Evolutionary conservation across 2,888 invertebrate genomes (phyloP).

Genomic region (Clistopyga incitator): DNA sequence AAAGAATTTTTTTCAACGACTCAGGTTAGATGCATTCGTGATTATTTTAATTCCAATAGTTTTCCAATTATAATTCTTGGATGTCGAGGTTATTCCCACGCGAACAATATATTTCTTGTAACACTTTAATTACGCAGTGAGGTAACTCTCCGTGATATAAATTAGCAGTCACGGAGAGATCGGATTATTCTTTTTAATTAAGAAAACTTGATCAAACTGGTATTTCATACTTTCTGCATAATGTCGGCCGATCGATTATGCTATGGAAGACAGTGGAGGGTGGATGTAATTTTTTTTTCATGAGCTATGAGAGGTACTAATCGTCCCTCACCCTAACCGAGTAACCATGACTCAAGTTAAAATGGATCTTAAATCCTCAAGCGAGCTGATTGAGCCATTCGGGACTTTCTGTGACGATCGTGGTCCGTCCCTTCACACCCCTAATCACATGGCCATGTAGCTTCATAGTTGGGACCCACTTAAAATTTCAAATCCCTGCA

Average conservation of each 20-base stretch:
- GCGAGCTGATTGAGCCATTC: slow-evolving; percentile 5
- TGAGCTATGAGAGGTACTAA: slow-evolving; percentile 10
- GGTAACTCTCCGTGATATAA: slow-evolving; percentile 27
- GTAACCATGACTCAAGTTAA: slow-evolving; percentile 14
- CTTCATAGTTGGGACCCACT: background rate
- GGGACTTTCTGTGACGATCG: background rate
- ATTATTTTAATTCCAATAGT: background rate
- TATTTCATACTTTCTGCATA: slow-evolving; percentile 43
- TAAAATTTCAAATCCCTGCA: background rate
- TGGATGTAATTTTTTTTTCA: slow-evolving; percentile 14
- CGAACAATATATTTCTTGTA: slow-evolving; percentile 36
- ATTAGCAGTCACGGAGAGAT: slow-evolving; percentile 18
- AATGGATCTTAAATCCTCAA: slow-evolving; percentile 33
- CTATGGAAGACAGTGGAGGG: background rate
- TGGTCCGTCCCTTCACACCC: background rate
- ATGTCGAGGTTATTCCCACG: background rate
- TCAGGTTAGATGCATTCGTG: background rate
- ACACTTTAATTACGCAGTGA: slow-evolving; percentile 41
- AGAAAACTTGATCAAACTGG: slow-evolving; percentile 45
- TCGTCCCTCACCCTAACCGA: background rate
- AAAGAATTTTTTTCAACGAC: background rate
- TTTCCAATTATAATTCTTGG: slow-evolving; percentile 7
- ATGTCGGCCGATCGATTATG: slow-evolving; percentile 25
- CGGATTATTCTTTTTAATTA: slow-evolving; percentile 42
- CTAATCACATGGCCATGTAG: background rate